phyloP scores from a whole-genome alignment of 2,797 vertebrate species.

The Potorous gilbertii region DNA sequence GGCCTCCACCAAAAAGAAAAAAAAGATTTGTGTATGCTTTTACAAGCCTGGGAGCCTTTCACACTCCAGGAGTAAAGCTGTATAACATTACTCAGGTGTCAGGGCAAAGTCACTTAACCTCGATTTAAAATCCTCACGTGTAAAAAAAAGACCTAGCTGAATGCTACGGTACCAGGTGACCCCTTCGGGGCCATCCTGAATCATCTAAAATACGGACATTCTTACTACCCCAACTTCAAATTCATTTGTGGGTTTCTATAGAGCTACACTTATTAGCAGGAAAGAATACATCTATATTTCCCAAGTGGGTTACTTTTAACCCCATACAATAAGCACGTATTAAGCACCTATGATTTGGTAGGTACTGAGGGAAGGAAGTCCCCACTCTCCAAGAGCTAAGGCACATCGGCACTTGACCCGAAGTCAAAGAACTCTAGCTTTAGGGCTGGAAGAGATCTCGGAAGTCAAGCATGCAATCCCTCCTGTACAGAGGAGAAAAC shows the following conservation, averaged over 20 bases:
- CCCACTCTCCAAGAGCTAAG: background rate
- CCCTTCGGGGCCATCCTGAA: background rate
- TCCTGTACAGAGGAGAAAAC: background rate
- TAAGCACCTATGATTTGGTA: background rate
- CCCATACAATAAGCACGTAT: background rate
- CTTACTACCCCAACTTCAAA: background rate
- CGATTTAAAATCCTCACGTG: conserved; percentile 50
- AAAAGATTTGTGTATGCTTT: conserved; percentile 35
- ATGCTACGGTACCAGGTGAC: conserved; percentile 35
- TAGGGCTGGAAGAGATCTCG: background rate
- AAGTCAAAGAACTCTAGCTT: background rate
- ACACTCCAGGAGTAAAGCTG: background rate
- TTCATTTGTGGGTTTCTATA: background rate
- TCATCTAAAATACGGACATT: background rate
- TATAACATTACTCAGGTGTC: background rate
- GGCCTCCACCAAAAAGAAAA: conserved; percentile 22
- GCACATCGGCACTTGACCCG: background rate
- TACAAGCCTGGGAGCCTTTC: conserved; percentile 6
- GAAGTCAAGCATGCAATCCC: background rate
- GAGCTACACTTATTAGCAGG: background rate
- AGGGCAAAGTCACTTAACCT: conserved; percentile 12
- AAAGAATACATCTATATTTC: background rate
- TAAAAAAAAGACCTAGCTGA: conserved; percentile 35
- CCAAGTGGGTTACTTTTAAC: background rate
- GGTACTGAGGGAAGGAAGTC: background rate